Evolutionary conservation across 1,140 invertebrate species (phyloP).

Genomic region (Ostrea edulis): DNA sequence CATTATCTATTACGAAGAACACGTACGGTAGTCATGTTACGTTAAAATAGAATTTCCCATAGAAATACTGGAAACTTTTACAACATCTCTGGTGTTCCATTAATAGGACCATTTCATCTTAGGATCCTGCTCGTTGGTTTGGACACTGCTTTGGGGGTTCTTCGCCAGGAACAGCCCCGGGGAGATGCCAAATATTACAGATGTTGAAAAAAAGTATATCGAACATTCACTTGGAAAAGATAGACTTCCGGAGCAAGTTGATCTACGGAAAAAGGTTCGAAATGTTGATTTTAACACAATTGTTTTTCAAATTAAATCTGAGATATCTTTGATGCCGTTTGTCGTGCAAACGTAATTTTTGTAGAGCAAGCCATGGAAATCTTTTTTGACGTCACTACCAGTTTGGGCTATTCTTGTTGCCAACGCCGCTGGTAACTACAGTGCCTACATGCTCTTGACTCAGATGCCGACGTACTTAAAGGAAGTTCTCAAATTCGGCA

Average conservation of each 20-base stretch:
- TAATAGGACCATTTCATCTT: neutral
- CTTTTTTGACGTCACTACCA: conserved; percentile 88
- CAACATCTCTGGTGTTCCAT: neutral
- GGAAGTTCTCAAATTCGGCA: conserved; percentile 91
- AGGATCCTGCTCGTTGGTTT: conserved; percentile 72
- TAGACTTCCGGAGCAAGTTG: neutral
- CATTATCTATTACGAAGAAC: too few relatives aligned
- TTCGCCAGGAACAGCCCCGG: conserved; percentile 74
- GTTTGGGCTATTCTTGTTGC: conserved; percentile 93
- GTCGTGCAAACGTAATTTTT: neutral
- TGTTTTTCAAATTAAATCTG: neutral
- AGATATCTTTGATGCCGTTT: neutral
- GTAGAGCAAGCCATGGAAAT: conserved; percentile 83
- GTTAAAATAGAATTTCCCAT: too few relatives aligned
- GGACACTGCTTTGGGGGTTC: conserved; percentile 76
- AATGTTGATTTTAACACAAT: neutral
- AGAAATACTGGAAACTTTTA: too few relatives aligned
- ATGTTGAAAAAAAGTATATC: conserved; percentile 75
- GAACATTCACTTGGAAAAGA: conserved; percentile 71
- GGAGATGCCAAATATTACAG: conserved; percentile 69
- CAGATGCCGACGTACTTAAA: conserved; percentile 97
- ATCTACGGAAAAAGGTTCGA: conserved; percentile 7
- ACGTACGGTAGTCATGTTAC: too few relatives aligned
- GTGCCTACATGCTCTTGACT: conserved; percentile 95
- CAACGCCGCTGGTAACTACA: conserved; percentile 94